A percentile compares a stretch with the other conserved stretches of the same genome.
These are phyloP conservation scores for Probaryconus sp. DNA, from an alignment of 1,140 invertebrate species.

Conservation along the genomic window DNA sequence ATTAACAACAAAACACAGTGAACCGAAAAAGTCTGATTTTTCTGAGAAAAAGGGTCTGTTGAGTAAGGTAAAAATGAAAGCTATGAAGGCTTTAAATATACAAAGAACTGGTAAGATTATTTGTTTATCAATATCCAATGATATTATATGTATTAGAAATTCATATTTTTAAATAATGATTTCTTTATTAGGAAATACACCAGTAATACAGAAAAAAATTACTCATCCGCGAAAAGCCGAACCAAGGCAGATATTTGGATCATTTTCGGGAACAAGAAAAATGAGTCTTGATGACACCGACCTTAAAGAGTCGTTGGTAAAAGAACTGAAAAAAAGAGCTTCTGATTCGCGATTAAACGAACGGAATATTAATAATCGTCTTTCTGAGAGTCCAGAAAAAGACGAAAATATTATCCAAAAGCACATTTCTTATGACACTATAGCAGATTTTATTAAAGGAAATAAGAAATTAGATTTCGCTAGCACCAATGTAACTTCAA, in stretches of 20 bases:
- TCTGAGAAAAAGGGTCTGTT: constrained; percentile 71
- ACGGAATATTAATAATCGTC: neutral
- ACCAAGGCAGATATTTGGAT: constrained; percentile 35
- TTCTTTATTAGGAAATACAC: too few relatives aligned
- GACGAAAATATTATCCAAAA: too few relatives aligned
- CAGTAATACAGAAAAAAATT: constrained; percentile 51
- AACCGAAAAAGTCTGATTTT: constrained; percentile 41
- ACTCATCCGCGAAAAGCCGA: constrained; percentile 38
- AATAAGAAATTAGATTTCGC: constrained; percentile 29
- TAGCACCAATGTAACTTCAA: constrained; percentile 50
- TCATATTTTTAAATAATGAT: too few relatives aligned
- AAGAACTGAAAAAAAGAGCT: constrained; percentile 19
- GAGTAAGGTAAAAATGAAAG: constrained; percentile 77
- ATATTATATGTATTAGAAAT: neutral
- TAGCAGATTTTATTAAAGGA: constrained; percentile 64
- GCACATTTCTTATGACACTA: constrained; percentile 59
- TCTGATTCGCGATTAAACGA: constrained; percentile 23
- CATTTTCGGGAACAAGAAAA: constrained; percentile 60
- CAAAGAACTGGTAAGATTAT: constrained; percentile 69
- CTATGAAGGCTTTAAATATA: constrained; percentile 77
- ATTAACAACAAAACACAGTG: constrained; percentile 61
- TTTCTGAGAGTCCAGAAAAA: constrained; percentile 18
- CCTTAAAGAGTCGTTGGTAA: constrained; percentile 4
- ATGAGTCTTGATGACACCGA: constrained; percentile 57
- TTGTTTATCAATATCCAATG: constrained; percentile 3